Evolutionary conservation across 2,113 vertebrate genomes (phyloP), one percentile per base, ranked within the genome.

Genomic region (Pipa parva): DNA sequence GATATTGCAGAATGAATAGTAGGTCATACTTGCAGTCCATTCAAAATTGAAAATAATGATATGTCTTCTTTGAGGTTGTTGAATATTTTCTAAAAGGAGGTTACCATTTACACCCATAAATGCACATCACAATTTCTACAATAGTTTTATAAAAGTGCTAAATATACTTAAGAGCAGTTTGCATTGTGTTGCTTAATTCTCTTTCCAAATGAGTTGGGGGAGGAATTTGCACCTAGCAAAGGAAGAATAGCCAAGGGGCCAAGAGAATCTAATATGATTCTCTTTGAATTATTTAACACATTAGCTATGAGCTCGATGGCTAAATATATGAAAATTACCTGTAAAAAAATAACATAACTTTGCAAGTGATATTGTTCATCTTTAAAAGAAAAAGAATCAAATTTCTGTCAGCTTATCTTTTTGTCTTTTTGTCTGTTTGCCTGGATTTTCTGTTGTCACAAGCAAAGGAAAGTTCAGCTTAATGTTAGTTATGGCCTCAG

Each of bases 261-360:
- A 58, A 46, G 57, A 69, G 57, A 70, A 61, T 70, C 57, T 70
- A 70, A 70, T 70, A 70, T 70, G 66, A 52, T 61, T 70, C 37
- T 61, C 36, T 70, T 70, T 70, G 66, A 70, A 70, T 70, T 70
- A 70, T 70, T 70, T 70, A 70, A 61, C 66, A 70, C 66, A 61
- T 70, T 70, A 70, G 66, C 57, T 54, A 70, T 70, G 66, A 70
- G 66, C 66, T 54, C 66, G 61, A 54, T 70, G 58, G 66, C 66
- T 70, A 70, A 61, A 61, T 61, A 70, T 70, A 61, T 61, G 66
- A 70, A 70, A 70, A 70, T 70, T 70, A 70, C 57, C 58, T 70
- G 66, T 54, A 70, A 70, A 67, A 31, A 42, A 70, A 60, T 70
- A 60, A 70, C 48, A 50, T 61, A 70, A 70, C 57, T 54, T 54